These are phyloP conservation scores for Drosophila setosimentum DNA, from an alignment of 2,888 invertebrate species.

Conservation along the genomic window DNA sequence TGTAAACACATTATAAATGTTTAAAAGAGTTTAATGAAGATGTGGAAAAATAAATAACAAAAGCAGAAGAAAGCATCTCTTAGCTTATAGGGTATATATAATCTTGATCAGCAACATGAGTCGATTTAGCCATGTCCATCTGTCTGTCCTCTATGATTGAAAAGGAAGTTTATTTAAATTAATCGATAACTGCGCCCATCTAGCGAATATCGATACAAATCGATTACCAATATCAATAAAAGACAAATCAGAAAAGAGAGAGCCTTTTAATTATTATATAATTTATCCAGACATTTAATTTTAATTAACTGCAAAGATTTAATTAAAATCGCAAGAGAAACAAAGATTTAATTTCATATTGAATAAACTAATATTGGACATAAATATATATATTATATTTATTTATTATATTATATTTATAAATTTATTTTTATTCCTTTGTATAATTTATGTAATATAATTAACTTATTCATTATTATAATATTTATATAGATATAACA, in stretches of 20 bases:
- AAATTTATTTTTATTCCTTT: not conserved
- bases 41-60: not conserved
- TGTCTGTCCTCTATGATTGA: not conserved
- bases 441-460: too few species aligned
- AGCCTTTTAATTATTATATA: not conserved
- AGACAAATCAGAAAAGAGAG: too few species aligned
- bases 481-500: too few species aligned
- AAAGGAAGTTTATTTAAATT: not conserved
- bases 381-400: too few species aligned
- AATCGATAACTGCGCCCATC: not conserved
- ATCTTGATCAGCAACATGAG: not conserved
- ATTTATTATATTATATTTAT: not conserved
- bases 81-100: not conserved
- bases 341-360: not conserved
- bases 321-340: not conserved
- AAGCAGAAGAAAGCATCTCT: not conserved
- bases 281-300: not conserved
- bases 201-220: not conserved
- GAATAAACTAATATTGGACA: not conserved
- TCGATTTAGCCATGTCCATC: not conserved
- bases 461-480: too few species aligned
- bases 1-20: not conserved
- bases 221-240: not conserved
- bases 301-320: not conserved
- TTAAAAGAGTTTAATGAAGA: not conserved